These are phyloP conservation scores for Chironex yamaguchii DNA, from an alignment of 30 jellyfish, hydroid and myxozoan genomes.

Conservation along the genomic window DNA sequence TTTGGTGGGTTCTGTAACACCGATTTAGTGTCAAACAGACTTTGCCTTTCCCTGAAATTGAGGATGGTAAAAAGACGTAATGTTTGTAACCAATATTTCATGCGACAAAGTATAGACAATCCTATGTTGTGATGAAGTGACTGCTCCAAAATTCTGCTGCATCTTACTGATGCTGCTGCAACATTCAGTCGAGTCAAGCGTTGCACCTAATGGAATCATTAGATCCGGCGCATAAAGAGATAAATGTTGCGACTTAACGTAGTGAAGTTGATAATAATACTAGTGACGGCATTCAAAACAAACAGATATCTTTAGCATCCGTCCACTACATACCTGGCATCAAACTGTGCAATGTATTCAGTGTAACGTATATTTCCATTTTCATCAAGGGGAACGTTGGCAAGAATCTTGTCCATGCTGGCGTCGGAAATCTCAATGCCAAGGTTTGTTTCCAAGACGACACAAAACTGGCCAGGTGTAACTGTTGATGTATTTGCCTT, in stretches of 20 bases:
- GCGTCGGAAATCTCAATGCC: conserved; percentile 49
- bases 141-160: no score
- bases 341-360: conserved; percentile 69
- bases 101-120: no score
- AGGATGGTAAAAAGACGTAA: not conserved
- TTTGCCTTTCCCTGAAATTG: conserved; percentile 74
- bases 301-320: no score
- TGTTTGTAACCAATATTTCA: no score
- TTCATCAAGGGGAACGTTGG: conserved; percentile 73
- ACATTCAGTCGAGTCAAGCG: no score
- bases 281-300: no score
- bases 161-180: no score
- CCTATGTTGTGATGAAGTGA: no score
- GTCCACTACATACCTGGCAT: conserved; percentile 73
- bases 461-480: conserved; percentile 73
- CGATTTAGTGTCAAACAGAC: conserved; percentile 82
- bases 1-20: conserved; percentile 67
- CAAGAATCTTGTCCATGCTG: conserved; percentile 37
- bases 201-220: no score
- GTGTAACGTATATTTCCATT: conserved; percentile 72
- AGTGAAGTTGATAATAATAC: no score
- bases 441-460: conserved; percentile 73
- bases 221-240: no score
- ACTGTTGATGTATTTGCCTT: conserved; percentile 36
- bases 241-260: no score